A percentile compares a stretch with the other conserved stretches of the same genome.
Evolutionary conservation across 2,888 invertebrate genomes (phyloP).

Genomic region (Dione vanillae): DNA sequence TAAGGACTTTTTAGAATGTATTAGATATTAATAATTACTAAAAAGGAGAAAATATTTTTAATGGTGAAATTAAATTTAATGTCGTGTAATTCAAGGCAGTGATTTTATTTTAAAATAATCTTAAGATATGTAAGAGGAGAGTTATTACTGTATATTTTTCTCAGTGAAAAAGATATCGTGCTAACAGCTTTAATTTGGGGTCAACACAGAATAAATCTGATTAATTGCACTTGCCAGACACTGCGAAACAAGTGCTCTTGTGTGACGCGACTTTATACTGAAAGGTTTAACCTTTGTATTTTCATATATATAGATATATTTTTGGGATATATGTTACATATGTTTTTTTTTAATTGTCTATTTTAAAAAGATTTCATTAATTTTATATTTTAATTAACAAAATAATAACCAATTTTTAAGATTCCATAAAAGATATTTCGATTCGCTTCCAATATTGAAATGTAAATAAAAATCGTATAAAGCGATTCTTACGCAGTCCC

Average conservation of each 20-base stretch:
- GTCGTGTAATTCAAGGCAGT: no score
- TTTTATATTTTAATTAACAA: no score
- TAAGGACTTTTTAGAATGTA: no score
- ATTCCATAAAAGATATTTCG: no score
- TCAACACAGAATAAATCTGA: conserved; percentile 71
- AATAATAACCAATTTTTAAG: no score
- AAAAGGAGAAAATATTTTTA: no score
- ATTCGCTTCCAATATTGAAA: background rate
- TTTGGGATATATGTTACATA: no score
- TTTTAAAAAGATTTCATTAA: background rate
- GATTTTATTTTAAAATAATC: conserved; percentile 47
- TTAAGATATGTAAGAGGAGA: conserved; percentile 53
- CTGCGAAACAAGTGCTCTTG: conserved; percentile 72
- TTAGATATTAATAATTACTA: no score
- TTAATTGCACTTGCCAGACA: conserved; percentile 59
- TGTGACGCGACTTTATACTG: background rate
- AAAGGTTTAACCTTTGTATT: background rate
- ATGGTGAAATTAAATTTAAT: no score
- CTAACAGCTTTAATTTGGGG: conserved; percentile 70
- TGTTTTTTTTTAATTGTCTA: no score
- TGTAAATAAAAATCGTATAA: conserved; percentile 3
- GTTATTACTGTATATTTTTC: conserved; percentile 74
- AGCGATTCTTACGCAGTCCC: background rate
- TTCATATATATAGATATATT: background rate
- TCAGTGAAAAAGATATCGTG: conserved; percentile 57